These are phyloP conservation scores for Bujurquina vittata DNA, from an alignment of 2,113 vertebrate genomes.

Conservation along the genomic window DNA sequence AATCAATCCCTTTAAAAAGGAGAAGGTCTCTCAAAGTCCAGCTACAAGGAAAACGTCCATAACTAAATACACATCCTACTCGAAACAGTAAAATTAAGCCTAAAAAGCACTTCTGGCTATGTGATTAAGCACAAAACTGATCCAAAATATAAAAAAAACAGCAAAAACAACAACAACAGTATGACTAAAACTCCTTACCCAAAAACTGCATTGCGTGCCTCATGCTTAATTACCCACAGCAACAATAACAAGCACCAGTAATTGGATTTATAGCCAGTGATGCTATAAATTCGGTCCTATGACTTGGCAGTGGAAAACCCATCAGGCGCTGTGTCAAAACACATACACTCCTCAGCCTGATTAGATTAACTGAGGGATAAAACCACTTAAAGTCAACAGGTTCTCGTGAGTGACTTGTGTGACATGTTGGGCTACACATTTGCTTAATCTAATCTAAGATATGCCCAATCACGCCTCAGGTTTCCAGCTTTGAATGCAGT, in stretches of 20 bases:
- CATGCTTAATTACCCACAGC: constrained; percentile 25
- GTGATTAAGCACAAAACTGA: not conserved
- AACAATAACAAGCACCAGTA: constrained; percentile 48
- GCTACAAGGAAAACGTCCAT: not conserved
- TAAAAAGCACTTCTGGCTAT: not conserved
- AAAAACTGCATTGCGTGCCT: constrained; percentile 7
- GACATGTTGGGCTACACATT: constrained; percentile 3
- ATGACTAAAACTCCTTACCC: constrained; percentile 16
- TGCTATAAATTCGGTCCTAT: constrained; percentile 60
- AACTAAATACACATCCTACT: not conserved
- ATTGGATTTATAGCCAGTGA: constrained; percentile 62
- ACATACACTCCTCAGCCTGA: constrained; percentile 30
- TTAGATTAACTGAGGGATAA: constrained; percentile 37
- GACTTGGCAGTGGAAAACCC: constrained; percentile 51
- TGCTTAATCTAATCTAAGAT: constrained; percentile 5
- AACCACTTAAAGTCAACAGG: constrained; percentile 24
- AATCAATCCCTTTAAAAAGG: rapidly evolving
- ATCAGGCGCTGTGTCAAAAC: constrained; percentile 51
- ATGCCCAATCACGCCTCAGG: not conserved
- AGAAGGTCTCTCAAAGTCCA: not conserved
- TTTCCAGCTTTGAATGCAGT: not conserved
- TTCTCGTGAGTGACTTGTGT: constrained; percentile 1
- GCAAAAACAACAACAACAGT: constrained; percentile 8
- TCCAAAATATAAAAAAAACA: constrained; percentile 8
- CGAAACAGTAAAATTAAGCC: not conserved